A percentile compares a stretch with the other conserved stretches of the same genome.
Evolutionary conservation across 1,140 invertebrate species (phyloP).

Genomic region (Cyphomyrmex costatus): DNA sequence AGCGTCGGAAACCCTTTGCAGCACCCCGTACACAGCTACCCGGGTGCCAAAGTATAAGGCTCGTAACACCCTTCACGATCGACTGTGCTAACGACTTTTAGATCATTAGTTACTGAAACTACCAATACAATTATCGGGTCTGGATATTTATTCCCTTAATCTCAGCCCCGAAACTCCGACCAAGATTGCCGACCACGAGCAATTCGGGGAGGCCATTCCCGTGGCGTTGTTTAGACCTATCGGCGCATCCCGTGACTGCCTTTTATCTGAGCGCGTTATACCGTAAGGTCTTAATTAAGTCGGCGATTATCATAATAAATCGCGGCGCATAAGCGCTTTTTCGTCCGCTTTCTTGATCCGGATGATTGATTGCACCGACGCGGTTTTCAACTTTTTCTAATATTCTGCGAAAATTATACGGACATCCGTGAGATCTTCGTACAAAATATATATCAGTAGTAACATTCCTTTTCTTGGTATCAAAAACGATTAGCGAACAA

Average conservation of each 20-base stretch:
- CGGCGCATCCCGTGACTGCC: slow-evolving; percentile 9
- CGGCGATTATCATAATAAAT: slow-evolving; percentile 70
- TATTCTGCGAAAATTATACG: slow-evolving; percentile 50
- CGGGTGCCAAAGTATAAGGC: slow-evolving; percentile 67
- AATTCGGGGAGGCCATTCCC: slow-evolving; percentile 77
- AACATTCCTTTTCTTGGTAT: slow-evolving; percentile 32
- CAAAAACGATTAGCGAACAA: slow-evolving; percentile 24
- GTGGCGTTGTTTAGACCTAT: slow-evolving; percentile 50
- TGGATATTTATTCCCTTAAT: slow-evolving; percentile 86
- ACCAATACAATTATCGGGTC: slow-evolving; percentile 86
- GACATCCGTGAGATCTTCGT: background rate
- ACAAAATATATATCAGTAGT: slow-evolving; percentile 42
- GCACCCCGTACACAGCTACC: background rate
- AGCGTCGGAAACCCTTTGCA: slow-evolving; percentile 39
- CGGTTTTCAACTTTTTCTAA: slow-evolving; percentile 51
- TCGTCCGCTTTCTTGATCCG: background rate
- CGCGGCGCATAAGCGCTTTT: slow-evolving; percentile 6
- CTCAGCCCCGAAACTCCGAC: slow-evolving; percentile 70
- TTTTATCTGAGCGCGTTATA: slow-evolving; percentile 56
- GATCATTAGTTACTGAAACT: slow-evolving; percentile 87
- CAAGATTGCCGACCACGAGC: slow-evolving; percentile 78
- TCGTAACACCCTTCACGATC: slow-evolving; percentile 80
- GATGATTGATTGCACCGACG: slow-evolving; percentile 60
- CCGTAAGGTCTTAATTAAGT: slow-evolving; percentile 70
- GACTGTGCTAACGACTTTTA: slow-evolving; percentile 85